Percentiles rank a stretch among this genome's conserved stretches.
phyloP scores from a whole-genome alignment of 2,797 vertebrate genomes.

The Hapalemur alaotrensis region DNA sequence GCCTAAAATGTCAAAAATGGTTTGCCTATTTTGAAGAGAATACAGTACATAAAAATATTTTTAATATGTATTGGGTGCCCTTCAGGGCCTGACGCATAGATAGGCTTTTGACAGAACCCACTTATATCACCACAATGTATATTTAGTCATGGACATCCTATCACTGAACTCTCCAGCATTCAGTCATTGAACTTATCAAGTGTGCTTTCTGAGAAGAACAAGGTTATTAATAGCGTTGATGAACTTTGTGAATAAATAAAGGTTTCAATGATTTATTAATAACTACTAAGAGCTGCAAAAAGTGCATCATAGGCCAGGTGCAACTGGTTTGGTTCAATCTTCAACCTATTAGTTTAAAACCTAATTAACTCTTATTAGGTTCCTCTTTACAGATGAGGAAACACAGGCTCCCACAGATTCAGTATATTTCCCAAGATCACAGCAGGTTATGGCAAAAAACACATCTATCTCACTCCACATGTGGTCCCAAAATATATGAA shows the following conservation, averaged over 20 bases:
- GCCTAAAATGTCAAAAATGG: background rate
- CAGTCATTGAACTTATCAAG: conserved; percentile 24
- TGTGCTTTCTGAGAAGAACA: conserved; percentile 34
- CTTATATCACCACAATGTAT: background rate
- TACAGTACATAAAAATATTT: background rate
- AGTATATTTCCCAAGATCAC: conserved; percentile 13
- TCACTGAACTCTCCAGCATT: background rate
- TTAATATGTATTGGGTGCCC: background rate
- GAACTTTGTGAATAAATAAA: conserved; percentile 38
- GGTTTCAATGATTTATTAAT: background rate
- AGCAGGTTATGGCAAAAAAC: background rate
- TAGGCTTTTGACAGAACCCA: background rate
- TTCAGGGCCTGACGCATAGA: background rate
- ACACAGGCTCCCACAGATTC: background rate
- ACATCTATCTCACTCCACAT: background rate
- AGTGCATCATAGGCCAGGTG: background rate
- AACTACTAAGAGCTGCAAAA: conserved; percentile 23
- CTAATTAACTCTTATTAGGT: background rate
- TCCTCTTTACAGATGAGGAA: conserved; percentile 36
- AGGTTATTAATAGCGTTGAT: background rate
- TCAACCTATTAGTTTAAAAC: background rate
- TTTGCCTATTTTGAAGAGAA: conserved; percentile 35
- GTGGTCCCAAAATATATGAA: background rate
- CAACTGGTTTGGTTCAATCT: conserved; percentile 19
- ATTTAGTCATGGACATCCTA: background rate